These are phyloP conservation scores for Drosophila parvula DNA, from an alignment of 1,140 invertebrate species.

Conservation along the genomic window DNA sequence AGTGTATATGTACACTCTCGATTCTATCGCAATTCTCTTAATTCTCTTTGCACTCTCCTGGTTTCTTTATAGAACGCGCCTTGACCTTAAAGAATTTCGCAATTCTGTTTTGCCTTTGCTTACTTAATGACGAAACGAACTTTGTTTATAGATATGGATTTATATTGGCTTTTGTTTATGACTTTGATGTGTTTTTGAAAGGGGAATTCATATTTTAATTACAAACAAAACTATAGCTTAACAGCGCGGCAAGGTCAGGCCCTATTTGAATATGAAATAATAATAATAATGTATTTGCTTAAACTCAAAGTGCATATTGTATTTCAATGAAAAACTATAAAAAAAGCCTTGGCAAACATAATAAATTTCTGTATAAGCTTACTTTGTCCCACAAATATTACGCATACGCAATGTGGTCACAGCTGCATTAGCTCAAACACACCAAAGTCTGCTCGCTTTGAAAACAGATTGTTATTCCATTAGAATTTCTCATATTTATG, in stretches of 20 bases:
- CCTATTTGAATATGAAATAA: neutral
- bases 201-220: slow-evolving; percentile 5
- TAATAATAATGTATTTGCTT: neutral
- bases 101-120: slow-evolving; percentile 23
- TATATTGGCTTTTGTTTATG: slow-evolving; percentile 7
- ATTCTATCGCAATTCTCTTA: slow-evolving; percentile 30
- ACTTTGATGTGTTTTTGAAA: slow-evolving; percentile 13
- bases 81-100: slow-evolving; percentile 64
- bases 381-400: slow-evolving; percentile 22
- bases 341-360: neutral
- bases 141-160: slow-evolving; percentile 8
- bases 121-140: slow-evolving; percentile 1
- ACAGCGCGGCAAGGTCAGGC: neutral
- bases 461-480: slow-evolving; percentile 21
- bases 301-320: neutral
- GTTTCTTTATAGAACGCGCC: slow-evolving; percentile 25
- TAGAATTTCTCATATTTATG: neutral
- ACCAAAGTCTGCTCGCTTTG: neutral
- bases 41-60: slow-evolving; percentile 24
- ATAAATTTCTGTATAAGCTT: neutral
- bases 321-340: neutral
- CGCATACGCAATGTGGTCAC: slow-evolving; percentile 48
- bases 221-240: neutral
- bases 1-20: slow-evolving; percentile 16
- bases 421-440: slow-evolving; percentile 1